Base-by-base conservation (phyloP, 2,888 invertebrate genomes). In the Serrognathus titanus region DNA sequence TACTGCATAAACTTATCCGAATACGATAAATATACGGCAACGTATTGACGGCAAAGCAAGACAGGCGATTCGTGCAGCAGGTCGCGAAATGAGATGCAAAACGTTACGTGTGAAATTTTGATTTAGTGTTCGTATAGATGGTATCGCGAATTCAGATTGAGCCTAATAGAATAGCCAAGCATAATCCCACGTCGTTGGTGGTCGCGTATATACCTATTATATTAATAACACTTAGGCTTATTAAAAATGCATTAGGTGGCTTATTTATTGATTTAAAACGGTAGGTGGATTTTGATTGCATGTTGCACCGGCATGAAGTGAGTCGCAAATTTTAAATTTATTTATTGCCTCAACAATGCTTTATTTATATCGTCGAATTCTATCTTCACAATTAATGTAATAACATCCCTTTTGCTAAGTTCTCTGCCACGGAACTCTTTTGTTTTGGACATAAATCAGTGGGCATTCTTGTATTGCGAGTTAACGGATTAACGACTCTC, bases 171-270 rank as follows among this genome's bases (percentile, higher is more conserved):
- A 73, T 70, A 63, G 58, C 63, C 55, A 56, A 58, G 63, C 58
- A 60, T 61, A 62, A 64, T 66, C 63, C 66, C 58, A 53, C 74
- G 58, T 69, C 75, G 75, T 75, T 74, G 75, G 75, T 75, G 75
- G 75, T 75, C 75, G 72, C 60, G 67, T 60, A 69, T 67, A 69
- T 69, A 66, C 71, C 70, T 74, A 75, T 75, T 75, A 75, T 74
- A 74, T 74, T 73, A 75, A 75, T 75, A 75, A 74, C 75, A 74
- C 74, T 74, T 71, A 65, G 68, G 67, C 73, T 73, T 74, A 74
- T 74, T 74, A 75, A 75, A 75, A 74, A 75, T 74, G 73, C 75
- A 74, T 74, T 74, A 73, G 69, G 66, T 71, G 66, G 71, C 68
- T 73, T 71, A 74, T 74, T 75, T 74, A 74, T 75, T 72, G 74